Percentiles rank a stretch among this genome's conserved stretches.
phyloP scores from a whole-genome alignment of 2,888 invertebrate species.

The Tiliacea aurago region DNA sequence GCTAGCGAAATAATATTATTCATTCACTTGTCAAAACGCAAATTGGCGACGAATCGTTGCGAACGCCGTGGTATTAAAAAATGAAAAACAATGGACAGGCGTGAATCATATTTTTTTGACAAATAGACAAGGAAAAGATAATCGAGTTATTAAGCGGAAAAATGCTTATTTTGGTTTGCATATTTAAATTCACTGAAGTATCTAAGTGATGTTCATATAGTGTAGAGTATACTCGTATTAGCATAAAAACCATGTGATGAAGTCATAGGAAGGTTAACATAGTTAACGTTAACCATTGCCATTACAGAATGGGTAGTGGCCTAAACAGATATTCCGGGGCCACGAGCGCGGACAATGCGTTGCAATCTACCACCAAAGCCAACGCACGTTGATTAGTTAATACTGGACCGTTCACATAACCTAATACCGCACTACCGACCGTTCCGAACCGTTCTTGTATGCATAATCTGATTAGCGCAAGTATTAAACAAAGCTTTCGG shows the following conservation, averaged over 20 bases:
- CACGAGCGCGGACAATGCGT: slow-evolving; percentile 88
- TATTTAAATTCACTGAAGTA: not conserved
- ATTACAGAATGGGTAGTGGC: slow-evolving; percentile 88
- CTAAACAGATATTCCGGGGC: slow-evolving; percentile 90
- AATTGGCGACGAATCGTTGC: slow-evolving; percentile 80
- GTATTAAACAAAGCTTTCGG: slow-evolving; percentile 87
- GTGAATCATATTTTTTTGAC: slow-evolving; percentile 44
- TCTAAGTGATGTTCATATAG: slow-evolving; percentile 28
- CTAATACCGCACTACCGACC: slow-evolving; percentile 82
- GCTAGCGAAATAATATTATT: slow-evolving; percentile 82
- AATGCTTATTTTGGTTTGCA: not conserved
- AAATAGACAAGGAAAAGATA: slow-evolving; percentile 30
- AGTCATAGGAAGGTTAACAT: slow-evolving; percentile 81
- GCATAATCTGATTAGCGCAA: slow-evolving; percentile 90
- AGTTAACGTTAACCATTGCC: slow-evolving; percentile 84
- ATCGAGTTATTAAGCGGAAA: slow-evolving; percentile 25
- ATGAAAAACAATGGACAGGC: slow-evolving; percentile 60
- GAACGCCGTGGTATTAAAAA: slow-evolving; percentile 68
- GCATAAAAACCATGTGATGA: slow-evolving; percentile 75
- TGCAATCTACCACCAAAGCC: slow-evolving; percentile 88
- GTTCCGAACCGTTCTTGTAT: slow-evolving; percentile 88
- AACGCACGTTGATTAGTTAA: slow-evolving; percentile 90
- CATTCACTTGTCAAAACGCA: slow-evolving; percentile 85
- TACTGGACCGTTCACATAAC: slow-evolving; percentile 86
- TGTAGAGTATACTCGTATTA: slow-evolving; percentile 60